Evolutionary conservation across 2,113 vertebrate species (phyloP).

Genomic region (Trogon melanurus): DNA sequence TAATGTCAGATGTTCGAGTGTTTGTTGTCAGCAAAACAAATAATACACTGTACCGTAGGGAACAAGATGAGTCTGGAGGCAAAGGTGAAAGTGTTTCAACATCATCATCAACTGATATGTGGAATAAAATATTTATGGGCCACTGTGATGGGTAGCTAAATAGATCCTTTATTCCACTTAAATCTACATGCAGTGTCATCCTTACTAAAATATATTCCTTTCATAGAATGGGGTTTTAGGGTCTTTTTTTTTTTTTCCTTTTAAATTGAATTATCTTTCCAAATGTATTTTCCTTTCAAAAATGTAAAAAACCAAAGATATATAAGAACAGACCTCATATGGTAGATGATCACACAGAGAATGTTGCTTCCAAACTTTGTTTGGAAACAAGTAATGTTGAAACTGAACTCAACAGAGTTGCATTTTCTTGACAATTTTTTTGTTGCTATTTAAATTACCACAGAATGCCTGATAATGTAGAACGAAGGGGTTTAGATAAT

Average conservation of each 20-base stretch:
- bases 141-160: background rate
- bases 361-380: background rate
- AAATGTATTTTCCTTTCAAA: background rate
- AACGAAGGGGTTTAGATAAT: background rate
- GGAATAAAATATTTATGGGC: slow-evolving; percentile 46
- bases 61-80: background rate
- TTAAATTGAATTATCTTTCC: background rate
- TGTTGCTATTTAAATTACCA: background rate
- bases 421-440: background rate
- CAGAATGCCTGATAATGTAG: background rate
- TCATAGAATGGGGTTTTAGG: background rate
- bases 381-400: background rate
- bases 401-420: background rate
- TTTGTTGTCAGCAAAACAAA: slow-evolving; percentile 70
- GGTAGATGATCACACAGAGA: background rate
- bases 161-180: background rate
- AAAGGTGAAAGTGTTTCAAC: slow-evolving; percentile 21
- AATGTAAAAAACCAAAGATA: background rate
- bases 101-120: background rate
- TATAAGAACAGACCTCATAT: background rate
- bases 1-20: slow-evolving; percentile 58
- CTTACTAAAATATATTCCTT: background rate
- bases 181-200: background rate
- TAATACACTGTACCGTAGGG: slow-evolving; percentile 1
- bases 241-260: background rate